Base-by-base conservation (phyloP, 2,797 vertebrate genomes). In the Gymnopithys bicolor region DNA sequence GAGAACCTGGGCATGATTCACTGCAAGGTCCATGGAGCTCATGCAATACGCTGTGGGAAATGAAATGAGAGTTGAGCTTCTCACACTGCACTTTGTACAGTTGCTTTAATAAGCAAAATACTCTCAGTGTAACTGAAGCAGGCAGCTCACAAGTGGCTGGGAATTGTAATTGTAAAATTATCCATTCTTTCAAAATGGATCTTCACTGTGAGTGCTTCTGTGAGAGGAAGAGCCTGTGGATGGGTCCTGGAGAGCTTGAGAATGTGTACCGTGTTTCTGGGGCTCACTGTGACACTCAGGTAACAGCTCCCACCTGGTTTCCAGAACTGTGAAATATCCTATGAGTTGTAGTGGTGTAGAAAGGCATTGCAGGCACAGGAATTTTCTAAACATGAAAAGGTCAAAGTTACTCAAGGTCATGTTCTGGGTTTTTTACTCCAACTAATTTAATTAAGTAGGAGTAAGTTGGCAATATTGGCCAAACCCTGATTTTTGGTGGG, bases 251-350 rank as follows among this genome's bases (percentile, higher is more conserved):
- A 39, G 77, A 69, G 35, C 10, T 51, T 53, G 37, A 0, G 3
- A 48, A 55, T 0, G 0, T 2, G 1, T 43, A 4, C 24, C 1
- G 0, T 0, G 1, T 68, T 55, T 60, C 53, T 68, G 3, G 30
- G 21, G 32, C 64, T 64, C 66, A 8, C 37, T 46, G 71, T 37
- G 56, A 18, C 33, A 46, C 4, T 37, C 9, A 12, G 53, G 10
- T 39, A 79, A 60, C 23, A 81, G 46, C 37, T 89, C 13, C 22
- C 27, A 32, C n/a, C 11, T 9, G 3, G 6, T 11, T 64, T 74
- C 48, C n/a, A 48, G 33, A 7, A 18, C 13, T 17, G 10, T 27
- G 22, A 33, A 64, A 10, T 23, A 19, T 48, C 27, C 63, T 7
- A 6, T 28, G 41, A 21, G 7, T 53, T 83, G 49, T 37, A 59